phyloP scores from a whole-genome alignment of 2,113 vertebrate species.

The Hippopotamus amphibius region DNA sequence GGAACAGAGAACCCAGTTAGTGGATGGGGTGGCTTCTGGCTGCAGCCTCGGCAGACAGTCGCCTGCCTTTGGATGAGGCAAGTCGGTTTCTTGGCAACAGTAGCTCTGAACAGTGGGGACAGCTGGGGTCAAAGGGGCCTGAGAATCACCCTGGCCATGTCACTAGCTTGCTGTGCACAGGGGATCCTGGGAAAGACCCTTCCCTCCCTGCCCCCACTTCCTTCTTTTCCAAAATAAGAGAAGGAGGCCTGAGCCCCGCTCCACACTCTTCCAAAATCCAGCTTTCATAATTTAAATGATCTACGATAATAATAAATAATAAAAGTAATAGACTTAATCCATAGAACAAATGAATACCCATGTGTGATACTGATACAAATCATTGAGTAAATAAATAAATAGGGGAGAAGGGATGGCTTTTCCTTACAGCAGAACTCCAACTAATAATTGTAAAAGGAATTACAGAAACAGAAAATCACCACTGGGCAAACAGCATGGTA shows the following conservation, averaged over 20 bases:
- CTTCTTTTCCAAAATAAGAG: conserved; percentile 1
- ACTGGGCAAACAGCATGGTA: no score
- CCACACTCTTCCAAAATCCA: background rate
- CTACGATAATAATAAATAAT: background rate
- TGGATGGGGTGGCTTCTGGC: background rate
- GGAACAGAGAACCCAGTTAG: conserved; percentile 57
- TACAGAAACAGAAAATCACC: background rate
- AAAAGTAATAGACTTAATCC: background rate
- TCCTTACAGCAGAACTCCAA: background rate
- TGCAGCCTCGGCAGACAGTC: background rate
- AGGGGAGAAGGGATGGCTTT: background rate
- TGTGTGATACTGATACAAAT: background rate
- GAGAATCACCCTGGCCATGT: background rate
- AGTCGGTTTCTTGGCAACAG: background rate
- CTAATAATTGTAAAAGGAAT: background rate
- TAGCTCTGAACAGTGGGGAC: background rate
- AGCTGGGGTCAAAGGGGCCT: no score
- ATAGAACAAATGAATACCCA: background rate
- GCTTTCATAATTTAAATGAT: background rate
- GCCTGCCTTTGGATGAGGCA: background rate
- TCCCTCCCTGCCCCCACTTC: background rate
- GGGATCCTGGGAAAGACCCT: background rate
- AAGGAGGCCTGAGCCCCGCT: background rate
- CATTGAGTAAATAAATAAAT: background rate
- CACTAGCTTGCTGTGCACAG: background rate